Conservation (phyloP, 37 sponge, comb jelly and placozoan species). For the Chondrosia reniformis region DNA sequence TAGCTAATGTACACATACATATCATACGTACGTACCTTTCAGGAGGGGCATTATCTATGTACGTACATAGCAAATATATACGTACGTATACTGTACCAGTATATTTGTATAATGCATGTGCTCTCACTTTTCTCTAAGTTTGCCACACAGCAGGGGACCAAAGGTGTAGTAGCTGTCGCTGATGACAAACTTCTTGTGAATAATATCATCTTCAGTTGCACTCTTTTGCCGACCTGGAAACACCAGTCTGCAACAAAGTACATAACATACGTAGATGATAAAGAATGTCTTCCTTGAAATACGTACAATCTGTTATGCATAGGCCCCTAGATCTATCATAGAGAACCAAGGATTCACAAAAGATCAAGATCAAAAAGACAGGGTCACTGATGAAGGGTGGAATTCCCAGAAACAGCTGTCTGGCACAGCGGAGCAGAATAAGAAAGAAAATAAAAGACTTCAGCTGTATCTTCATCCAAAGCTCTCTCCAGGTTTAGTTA, state of each 20-base stretch:
- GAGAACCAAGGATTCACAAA: too few species aligned
- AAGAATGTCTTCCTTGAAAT: too few species aligned
- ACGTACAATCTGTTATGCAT: too few species aligned
- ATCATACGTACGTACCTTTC: not conserved
- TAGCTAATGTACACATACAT: not conserved
- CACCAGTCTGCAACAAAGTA: conserved; percentile 57
- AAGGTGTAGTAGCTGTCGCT: conserved; percentile 68
- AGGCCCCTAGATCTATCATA: too few species aligned
- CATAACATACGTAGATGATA: too few species aligned
- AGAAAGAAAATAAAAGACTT: too few species aligned
- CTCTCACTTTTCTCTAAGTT: conserved; percentile 73
- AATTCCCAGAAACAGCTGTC: too few species aligned
- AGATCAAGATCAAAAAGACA: too few species aligned
- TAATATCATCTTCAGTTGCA: conserved; percentile 67
- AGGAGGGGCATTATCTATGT: not conserved
- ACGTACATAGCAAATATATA: not conserved
- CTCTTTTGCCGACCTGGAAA: conserved; percentile 75
- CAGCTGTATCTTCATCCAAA: too few species aligned
- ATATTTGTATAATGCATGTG: not conserved
- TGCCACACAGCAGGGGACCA: conserved; percentile 92
- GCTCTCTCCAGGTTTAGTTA: too few species aligned
- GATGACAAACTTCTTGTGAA: conserved; percentile 84
- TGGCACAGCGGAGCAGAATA: too few species aligned
- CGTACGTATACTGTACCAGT: not conserved
- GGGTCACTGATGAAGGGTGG: too few species aligned